Percentiles rank a stretch among this genome's conserved stretches.
phyloP scores from a whole-genome alignment of 2,888 invertebrate genomes.

The Dastarcus helophoroides region DNA sequence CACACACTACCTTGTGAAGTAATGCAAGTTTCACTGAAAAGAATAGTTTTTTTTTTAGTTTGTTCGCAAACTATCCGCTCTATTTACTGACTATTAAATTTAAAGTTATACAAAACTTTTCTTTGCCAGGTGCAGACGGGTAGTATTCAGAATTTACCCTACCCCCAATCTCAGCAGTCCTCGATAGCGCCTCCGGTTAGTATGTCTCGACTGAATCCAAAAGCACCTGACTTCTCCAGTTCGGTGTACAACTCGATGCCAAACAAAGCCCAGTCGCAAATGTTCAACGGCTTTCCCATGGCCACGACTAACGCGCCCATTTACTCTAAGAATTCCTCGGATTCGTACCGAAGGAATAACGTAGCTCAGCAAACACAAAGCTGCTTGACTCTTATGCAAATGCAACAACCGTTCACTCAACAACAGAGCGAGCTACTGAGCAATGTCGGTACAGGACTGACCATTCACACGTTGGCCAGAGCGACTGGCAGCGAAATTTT shows the following conservation, averaged over 20 bases:
- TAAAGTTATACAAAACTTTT: too few species aligned
- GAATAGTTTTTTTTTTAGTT: too few species aligned
- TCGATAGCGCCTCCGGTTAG: conserved; percentile 37
- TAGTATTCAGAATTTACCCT: conserved; percentile 28
- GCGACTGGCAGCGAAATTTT: conserved; percentile 28
- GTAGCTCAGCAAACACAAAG: conserved; percentile 17
- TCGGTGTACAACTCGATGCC: conserved; percentile 33
- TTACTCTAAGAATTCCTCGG: conserved; percentile 5
- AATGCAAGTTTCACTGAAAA: too few species aligned
- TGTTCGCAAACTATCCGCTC: too few species aligned
- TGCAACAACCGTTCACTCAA: conserved; percentile 28
- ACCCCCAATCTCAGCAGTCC: conserved; percentile 29
- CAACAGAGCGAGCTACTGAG: conserved; percentile 30
- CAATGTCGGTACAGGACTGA: conserved; percentile 33
- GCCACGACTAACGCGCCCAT: conserved; percentile 6
- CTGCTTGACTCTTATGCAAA: conserved; percentile 31
- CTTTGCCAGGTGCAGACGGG: too few species aligned
- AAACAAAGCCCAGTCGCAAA: conserved; percentile 19
- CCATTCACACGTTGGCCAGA: conserved; percentile 30
- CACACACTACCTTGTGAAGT: too few species aligned
- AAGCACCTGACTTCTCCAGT: conserved; percentile 66
- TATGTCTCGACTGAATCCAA: conserved; percentile 64
- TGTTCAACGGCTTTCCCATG: conserved; percentile 15
- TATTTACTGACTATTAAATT: too few species aligned
- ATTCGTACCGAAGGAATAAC: conserved; percentile 4